phyloP scores from a whole-genome alignment of 2,888 invertebrate genomes.

The Cephalotes varians region DNA sequence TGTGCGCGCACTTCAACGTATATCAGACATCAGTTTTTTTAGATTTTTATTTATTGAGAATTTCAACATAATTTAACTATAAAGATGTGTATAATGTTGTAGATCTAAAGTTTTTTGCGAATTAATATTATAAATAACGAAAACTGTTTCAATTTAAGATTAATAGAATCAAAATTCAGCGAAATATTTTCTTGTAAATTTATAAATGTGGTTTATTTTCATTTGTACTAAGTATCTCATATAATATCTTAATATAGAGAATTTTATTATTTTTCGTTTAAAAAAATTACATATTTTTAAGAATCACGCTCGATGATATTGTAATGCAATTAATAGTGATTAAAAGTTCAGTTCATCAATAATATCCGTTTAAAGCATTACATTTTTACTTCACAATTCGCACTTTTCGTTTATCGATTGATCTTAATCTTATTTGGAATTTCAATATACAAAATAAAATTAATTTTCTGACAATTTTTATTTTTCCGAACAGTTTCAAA shows the following conservation, averaged over 20 bases:
- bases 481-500: not conserved
- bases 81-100: not conserved
- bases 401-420: not conserved
- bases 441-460: not conserved
- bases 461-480: not conserved
- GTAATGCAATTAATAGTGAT: not conserved
- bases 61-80: not conserved
- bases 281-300: not conserved
- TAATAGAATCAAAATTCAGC: not conserved
- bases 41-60: not conserved
- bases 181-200: not conserved
- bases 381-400: not conserved
- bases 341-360: not conserved
- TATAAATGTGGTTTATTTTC: not conserved
- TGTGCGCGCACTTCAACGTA: not conserved
- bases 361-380: not conserved
- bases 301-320: not conserved
- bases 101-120: not conserved
- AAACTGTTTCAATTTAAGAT: not conserved
- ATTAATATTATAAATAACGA: conserved; percentile 9
- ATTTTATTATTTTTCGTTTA: not conserved
- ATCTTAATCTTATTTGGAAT: not conserved
- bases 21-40: not conserved
- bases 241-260: not conserved
- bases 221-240: not conserved